phyloP scores from a whole-genome alignment of 2,888 invertebrate species.

The Bimastos eiseni region DNA sequence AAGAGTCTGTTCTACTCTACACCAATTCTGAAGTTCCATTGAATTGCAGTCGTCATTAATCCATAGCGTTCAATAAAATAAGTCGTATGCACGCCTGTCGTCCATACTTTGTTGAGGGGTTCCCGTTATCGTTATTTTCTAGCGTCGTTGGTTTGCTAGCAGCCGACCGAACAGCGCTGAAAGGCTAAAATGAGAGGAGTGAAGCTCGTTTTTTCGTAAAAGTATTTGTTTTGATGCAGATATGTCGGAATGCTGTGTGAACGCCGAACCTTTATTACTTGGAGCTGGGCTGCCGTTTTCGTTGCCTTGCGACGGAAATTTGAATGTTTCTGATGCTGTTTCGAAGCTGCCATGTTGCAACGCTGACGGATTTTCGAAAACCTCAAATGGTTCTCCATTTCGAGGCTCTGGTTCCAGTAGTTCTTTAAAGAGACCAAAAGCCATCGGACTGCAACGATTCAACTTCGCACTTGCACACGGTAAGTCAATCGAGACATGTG shows the following conservation, averaged over 20 bases:
- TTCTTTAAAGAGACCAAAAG: conserved; percentile 8
- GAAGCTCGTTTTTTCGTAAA: not conserved
- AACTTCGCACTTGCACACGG: conserved; percentile 13
- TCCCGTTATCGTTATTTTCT: not conserved
- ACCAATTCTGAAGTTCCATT: not conserved
- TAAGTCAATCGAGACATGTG: not conserved
- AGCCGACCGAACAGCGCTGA: not conserved
- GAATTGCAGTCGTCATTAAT: not conserved
- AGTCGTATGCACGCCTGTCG: not conserved
- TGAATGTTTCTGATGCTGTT: not conserved
- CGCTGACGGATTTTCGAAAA: not conserved
- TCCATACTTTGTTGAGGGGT: not conserved
- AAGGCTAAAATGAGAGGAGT: not conserved
- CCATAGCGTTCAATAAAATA: not conserved
- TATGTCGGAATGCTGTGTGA: conserved; percentile 18
- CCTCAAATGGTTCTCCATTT: not conserved
- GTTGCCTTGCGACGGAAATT: not conserved
- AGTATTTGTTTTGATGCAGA: not conserved
- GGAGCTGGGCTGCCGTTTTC: not conserved
- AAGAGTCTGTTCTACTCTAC: not conserved
- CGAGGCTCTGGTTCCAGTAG: not conserved
- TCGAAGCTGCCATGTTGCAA: not conserved
- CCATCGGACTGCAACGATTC: conserved; percentile 22
- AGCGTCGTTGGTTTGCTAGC: not conserved
- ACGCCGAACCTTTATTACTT: not conserved